Evolutionary conservation across 2,888 invertebrate genomes (phyloP).

Genomic region (Drosophila monieri): DNA sequence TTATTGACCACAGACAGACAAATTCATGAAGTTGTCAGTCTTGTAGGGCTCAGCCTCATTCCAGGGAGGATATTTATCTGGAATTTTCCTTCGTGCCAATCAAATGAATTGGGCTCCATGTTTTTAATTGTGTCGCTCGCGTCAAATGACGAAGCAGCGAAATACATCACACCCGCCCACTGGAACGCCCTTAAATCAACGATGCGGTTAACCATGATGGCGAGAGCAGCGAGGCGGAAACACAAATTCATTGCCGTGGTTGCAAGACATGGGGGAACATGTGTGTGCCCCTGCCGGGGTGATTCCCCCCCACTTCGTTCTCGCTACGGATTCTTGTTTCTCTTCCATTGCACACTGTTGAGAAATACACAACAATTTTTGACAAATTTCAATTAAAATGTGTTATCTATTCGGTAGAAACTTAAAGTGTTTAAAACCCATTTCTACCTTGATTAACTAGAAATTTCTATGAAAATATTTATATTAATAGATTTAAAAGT

Average conservation of each 20-base stretch:
- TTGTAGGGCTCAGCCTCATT: neutral
- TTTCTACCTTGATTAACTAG: too few relatives aligned
- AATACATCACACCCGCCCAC: slow-evolving; percentile 7
- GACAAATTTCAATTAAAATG: neutral
- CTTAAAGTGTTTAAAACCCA: too few relatives aligned
- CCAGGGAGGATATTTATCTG: slow-evolving; percentile 15
- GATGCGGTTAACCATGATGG: slow-evolving; percentile 50
- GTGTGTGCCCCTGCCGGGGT: slow-evolving; percentile 1
- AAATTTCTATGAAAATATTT: too few relatives aligned
- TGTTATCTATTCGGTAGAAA: too few relatives aligned
- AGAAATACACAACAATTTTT: neutral
- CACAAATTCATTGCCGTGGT: slow-evolving; percentile 45
- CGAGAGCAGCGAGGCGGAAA: slow-evolving; percentile 40
- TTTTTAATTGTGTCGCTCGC: slow-evolving; percentile 36
- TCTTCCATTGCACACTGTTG: neutral
- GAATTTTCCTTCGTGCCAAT: slow-evolving; percentile 24
- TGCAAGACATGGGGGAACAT: slow-evolving; percentile 21
- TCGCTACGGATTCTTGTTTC: neutral
- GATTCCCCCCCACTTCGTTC: neutral
- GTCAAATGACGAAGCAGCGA: slow-evolving; percentile 17
- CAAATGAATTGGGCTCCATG: slow-evolving; percentile 37
- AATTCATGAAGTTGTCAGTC: slow-evolving; percentile 21
- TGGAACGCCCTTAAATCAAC: slow-evolving; percentile 41
- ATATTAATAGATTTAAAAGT: neutral
- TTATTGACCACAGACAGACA: slow-evolving; percentile 1